A percentile compares a stretch with the other conserved stretches of the same genome.
Conservation (phyloP, 2,113 vertebrate genomes). For the Pyxicephalus adspersus region DNA sequence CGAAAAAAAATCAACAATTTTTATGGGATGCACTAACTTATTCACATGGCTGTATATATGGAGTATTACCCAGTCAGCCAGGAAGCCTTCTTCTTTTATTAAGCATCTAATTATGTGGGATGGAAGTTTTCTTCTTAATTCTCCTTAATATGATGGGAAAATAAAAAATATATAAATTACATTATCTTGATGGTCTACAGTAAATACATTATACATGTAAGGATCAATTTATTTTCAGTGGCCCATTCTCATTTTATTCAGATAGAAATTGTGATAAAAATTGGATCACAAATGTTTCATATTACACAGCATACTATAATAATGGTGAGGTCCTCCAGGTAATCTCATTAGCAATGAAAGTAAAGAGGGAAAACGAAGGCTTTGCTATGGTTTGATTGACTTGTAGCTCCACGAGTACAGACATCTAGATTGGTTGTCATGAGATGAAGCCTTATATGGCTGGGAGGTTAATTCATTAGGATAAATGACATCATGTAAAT, state of each 20-base stretch:
- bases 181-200: too few species aligned
- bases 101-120: too few species aligned
- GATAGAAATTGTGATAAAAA: constrained; percentile 21
- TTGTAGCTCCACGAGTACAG: constrained; percentile 14
- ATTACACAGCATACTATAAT: constrained; percentile 14
- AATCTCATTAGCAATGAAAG: constrained; percentile 21
- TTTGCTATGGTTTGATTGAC: constrained; percentile 23
- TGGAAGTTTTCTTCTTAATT: too few species aligned
- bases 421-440: constrained; percentile 18
- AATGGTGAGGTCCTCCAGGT: constrained; percentile 1
- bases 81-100: too few species aligned
- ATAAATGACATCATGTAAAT: constrained; percentile 48
- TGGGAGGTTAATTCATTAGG: constrained; percentile 46
- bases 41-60: too few species aligned
- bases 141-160: too few species aligned
- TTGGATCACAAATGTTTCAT: constrained; percentile 10
- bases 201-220: not conserved
- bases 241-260: constrained; percentile 9
- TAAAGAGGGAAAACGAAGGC: not conserved
- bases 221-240: constrained; percentile 12
- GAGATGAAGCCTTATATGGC: constrained; percentile 38
- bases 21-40: too few species aligned
- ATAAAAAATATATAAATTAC: too few species aligned
- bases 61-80: too few species aligned
- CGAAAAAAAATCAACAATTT: too few species aligned